Percentiles rank a stretch among this genome's conserved stretches.
These are phyloP conservation scores for Diprion similis DNA, from an alignment of 1,140 invertebrate genomes.

Conservation along the genomic window DNA sequence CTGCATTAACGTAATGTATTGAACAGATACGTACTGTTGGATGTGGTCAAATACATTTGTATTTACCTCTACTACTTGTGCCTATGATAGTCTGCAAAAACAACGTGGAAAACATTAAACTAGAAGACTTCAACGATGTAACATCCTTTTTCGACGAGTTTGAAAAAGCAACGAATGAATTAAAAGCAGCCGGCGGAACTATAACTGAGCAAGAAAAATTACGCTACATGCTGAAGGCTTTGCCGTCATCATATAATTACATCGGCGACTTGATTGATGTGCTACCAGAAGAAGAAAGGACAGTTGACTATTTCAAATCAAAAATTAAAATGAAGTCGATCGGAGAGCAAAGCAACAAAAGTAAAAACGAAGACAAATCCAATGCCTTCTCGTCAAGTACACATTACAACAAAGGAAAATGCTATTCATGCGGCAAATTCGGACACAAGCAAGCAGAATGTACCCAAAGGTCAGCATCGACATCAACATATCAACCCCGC, in stretches of 20 bases:
- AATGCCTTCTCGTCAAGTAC: constrained; percentile 33
- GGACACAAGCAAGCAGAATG: constrained; percentile 33
- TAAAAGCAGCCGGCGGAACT: constrained; percentile 39
- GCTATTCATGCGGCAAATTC: constrained; percentile 34
- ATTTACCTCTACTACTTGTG: constrained; percentile 9
- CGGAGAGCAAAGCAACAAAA: constrained; percentile 40
- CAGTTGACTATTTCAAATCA: constrained; percentile 48
- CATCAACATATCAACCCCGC: constrained; percentile 16
- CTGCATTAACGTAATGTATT: too few species aligned
- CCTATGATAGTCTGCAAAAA: constrained; percentile 9
- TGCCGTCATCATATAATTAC: constrained; percentile 16
- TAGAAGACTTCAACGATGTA: constrained; percentile 30
- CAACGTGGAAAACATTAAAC: constrained; percentile 19
- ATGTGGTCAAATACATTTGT: constrained; percentile 10
- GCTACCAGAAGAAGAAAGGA: constrained; percentile 44
- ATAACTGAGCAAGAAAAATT: constrained; percentile 41
- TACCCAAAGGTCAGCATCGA: constrained; percentile 13
- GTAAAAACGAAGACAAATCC: constrained; percentile 36
- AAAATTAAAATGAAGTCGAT: constrained; percentile 51
- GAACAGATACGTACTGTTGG: background rate
- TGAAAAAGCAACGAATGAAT: constrained; percentile 41
- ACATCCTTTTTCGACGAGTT: constrained; percentile 46
- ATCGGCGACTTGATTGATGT: constrained; percentile 23
- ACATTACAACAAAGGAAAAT: constrained; percentile 28
- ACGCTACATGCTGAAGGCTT: constrained; percentile 44